These are phyloP conservation scores for Ophion slaviceki DNA, from an alignment of 2,888 invertebrate genomes.

Conservation along the genomic window DNA sequence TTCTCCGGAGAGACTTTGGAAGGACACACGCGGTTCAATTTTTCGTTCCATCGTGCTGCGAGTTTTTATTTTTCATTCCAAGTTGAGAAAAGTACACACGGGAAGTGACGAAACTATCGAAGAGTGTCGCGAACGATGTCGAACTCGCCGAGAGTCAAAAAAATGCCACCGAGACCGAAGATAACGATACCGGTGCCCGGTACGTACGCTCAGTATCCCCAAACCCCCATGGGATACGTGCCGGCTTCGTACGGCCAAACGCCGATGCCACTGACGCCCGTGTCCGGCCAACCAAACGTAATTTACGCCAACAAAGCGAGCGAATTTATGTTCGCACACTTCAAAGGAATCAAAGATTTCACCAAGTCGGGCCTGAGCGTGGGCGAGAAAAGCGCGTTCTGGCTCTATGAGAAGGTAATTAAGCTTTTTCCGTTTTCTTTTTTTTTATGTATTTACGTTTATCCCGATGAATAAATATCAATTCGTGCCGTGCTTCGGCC, in stretches of 20 bases:
- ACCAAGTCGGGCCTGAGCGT: conserved; percentile 93
- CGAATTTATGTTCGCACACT: conserved; percentile 92
- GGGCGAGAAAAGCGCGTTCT: conserved; percentile 92
- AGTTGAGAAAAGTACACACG: not conserved
- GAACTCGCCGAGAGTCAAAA: conserved; percentile 72
- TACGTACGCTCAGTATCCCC: conserved; percentile 77
- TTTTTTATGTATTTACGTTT: not conserved
- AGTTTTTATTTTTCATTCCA: not conserved
- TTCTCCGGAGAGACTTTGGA: too few relatives aligned
- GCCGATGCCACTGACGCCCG: conserved; percentile 82
- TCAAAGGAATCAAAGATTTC: conserved; percentile 91
- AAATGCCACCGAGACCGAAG: conserved; percentile 77
- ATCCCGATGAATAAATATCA: too few relatives aligned
- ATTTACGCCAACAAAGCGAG: conserved; percentile 89
- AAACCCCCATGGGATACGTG: conserved; percentile 77
- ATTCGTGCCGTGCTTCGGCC: too few relatives aligned
- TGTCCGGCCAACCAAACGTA: conserved; percentile 78
- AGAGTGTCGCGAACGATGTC: conserved; percentile 70
- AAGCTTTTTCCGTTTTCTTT: not conserved
- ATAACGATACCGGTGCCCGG: conserved; percentile 80
- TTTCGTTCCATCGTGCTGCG: too few relatives aligned
- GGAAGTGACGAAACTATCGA: not conserved
- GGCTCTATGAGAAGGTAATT: conserved; percentile 90
- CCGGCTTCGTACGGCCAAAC: conserved; percentile 78
- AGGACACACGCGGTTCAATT: too few relatives aligned